Percentiles rank a stretch among this genome's conserved stretches.
Conservation (phyloP, 2,888 invertebrate genomes). For the Athetis lepigone region DNA sequence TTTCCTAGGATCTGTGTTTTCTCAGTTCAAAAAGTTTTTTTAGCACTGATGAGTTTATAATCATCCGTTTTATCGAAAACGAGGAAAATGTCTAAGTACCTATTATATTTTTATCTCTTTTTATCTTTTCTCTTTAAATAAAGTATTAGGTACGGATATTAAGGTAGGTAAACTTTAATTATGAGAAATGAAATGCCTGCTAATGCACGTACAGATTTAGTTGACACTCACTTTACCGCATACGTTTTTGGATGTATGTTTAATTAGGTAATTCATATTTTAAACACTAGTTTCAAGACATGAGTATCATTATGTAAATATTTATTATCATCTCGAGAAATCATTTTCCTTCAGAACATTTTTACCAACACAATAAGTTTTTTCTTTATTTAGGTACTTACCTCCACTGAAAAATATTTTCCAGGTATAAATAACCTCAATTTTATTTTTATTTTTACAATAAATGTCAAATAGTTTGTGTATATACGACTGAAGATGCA, state of each 20-base stretch:
- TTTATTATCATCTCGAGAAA: no score
- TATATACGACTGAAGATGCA: conserved; percentile 47
- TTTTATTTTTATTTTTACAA: conserved; percentile 47
- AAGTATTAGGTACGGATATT: not conserved
- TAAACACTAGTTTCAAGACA: not conserved
- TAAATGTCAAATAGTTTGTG: conserved; percentile 42
- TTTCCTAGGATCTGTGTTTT: no score
- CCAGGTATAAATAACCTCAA: conserved; percentile 26
- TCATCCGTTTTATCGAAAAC: conserved; percentile 3
- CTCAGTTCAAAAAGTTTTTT: conserved; percentile 6
- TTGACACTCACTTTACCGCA: not conserved
- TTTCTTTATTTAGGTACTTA: conserved; percentile 11
- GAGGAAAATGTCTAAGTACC: not conserved
- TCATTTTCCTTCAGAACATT: not conserved
- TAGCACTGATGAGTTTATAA: conserved; percentile 3
- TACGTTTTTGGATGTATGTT: not conserved
- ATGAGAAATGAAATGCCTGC: not conserved
- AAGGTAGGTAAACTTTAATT: conserved; percentile 5
- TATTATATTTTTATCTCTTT: conserved; percentile 1
- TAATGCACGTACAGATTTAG: not conserved
- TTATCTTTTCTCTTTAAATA: no score
- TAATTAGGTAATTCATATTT: no score
- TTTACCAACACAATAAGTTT: not conserved
- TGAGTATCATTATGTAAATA: no score
- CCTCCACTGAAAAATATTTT: not conserved